A percentile compares a stretch with the other conserved stretches of the same genome.
Conservation (phyloP, 2,113 vertebrate genomes). For the Gymnobelideus leadbeateri region DNA sequence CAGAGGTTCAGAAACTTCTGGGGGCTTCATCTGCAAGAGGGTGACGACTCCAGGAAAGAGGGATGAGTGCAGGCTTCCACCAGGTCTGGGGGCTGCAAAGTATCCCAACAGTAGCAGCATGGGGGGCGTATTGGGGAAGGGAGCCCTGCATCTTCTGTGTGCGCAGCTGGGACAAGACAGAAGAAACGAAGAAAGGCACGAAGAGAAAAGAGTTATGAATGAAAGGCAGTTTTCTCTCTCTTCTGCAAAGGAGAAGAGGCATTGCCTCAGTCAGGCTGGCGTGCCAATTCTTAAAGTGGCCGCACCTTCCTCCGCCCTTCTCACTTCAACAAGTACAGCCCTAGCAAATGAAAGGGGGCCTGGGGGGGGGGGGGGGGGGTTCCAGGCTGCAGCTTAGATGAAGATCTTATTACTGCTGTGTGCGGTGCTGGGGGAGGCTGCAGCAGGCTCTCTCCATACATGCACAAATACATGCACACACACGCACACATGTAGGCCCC, state of each 20-base stretch:
- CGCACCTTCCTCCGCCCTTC: conserved; percentile 63
- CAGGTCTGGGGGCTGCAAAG: not conserved
- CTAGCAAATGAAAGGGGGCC: not conserved
- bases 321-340: not conserved
- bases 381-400: not conserved
- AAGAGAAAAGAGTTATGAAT: conserved; percentile 92
- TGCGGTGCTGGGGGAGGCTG: not conserved
- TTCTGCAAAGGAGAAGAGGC: conserved; percentile 78
- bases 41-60: not conserved
- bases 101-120: not conserved
- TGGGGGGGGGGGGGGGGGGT: not conserved
- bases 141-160: conserved; percentile 77
- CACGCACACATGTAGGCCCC: not conserved
- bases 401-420: not conserved
- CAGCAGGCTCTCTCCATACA: not conserved
- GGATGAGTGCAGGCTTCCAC: not conserved
- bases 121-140: not conserved
- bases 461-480: not conserved
- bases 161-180: conserved; percentile 56
- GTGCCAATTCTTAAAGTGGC: conserved; percentile 77
- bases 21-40: not conserved
- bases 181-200: conserved; percentile 71
- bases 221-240: conserved; percentile 87
- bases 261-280: conserved; percentile 83
- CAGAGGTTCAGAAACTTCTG: not conserved